Evolutionary conservation across 2,888 invertebrate genomes (phyloP).

Genomic region (Acrobasis consociella): DNA sequence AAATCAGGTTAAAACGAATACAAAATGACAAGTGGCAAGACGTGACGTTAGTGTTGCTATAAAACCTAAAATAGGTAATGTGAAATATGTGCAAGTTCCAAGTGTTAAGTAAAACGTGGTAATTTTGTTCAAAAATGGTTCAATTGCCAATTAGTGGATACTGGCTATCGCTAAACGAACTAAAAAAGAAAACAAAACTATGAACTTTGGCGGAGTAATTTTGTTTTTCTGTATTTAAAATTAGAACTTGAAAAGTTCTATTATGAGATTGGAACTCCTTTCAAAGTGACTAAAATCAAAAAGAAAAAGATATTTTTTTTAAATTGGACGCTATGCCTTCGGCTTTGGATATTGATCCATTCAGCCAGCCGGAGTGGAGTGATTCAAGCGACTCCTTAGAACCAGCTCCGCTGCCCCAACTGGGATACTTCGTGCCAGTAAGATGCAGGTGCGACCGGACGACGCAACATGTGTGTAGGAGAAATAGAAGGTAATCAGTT

Average conservation of each 20-base stretch:
- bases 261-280: neutral
- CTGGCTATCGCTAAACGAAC: neutral
- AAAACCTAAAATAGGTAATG: conserved; percentile 7
- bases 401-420: conserved; percentile 74
- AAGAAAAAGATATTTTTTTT: conserved; percentile 19
- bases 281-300: conserved; percentile 13
- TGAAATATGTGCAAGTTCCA: neutral
- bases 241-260: neutral
- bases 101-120: neutral
- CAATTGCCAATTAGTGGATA: conserved; percentile 1
- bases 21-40: conserved; percentile 35
- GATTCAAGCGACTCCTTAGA: conserved; percentile 72
- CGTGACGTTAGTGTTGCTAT: conserved; percentile 29
- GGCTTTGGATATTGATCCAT: conserved; percentile 62
- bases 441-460: conserved; percentile 71
- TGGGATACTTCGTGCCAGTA: conserved; percentile 84
- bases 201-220: neutral
- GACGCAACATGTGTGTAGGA: conserved; percentile 72
- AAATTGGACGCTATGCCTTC: conserved; percentile 59
- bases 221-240: neutral
- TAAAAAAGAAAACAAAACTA: neutral
- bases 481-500: conserved; percentile 69
- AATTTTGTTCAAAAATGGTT: conserved; percentile 13
- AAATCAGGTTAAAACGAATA: conserved; percentile 49
- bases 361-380: conserved; percentile 78